phyloP scores from a whole-genome alignment of 2,113 vertebrate genomes.

The Oreotragus oreotragus region DNA sequence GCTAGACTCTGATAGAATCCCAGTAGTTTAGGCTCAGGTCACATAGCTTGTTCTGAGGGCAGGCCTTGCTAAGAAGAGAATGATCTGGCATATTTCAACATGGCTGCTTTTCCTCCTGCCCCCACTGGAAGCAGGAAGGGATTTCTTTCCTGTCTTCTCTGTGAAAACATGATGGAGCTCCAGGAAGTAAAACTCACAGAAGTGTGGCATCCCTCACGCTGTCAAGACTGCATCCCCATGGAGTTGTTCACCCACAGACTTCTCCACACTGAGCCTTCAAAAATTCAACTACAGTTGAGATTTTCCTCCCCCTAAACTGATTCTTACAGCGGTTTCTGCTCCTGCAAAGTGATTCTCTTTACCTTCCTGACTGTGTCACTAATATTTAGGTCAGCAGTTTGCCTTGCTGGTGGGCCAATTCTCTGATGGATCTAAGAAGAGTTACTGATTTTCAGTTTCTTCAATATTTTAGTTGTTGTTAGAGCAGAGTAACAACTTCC shows the following conservation, averaged over 20 bases:
- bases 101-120: not conserved
- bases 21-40: not conserved
- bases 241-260: not conserved
- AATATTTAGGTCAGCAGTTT: not conserved
- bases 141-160: not conserved
- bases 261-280: not conserved
- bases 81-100: not conserved
- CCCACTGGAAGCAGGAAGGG: not conserved
- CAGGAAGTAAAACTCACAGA: not conserved
- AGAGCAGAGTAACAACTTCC: not conserved
- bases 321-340: not conserved
- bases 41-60: not conserved
- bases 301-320: not conserved
- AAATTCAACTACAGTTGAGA: not conserved
- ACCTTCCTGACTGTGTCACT: not conserved
- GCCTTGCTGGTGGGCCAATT: not conserved
- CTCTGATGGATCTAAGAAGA: not conserved
- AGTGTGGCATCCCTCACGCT: rapidly evolving
- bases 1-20: not conserved
- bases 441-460: not conserved
- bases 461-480: not conserved
- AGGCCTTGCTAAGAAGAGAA: not conserved
- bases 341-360: not conserved
- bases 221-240: not conserved
- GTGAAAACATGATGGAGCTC: not conserved